These are phyloP conservation scores for Brachypterus glaber DNA, from an alignment of 2,888 invertebrate genomes.

Conservation along the genomic window DNA sequence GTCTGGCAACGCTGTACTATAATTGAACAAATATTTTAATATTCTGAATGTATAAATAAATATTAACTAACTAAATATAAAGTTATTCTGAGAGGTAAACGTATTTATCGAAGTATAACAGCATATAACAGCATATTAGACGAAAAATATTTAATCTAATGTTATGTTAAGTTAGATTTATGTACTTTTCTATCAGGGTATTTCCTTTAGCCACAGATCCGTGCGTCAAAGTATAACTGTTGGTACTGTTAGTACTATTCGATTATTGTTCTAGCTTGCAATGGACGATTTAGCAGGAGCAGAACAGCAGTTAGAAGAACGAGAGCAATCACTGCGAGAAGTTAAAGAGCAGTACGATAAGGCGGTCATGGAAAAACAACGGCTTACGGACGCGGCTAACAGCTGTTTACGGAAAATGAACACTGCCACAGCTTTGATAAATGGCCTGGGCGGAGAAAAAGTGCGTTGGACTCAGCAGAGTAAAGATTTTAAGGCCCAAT, in stretches of 20 bases:
- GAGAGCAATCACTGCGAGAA: constrained; percentile 79
- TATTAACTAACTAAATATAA: no score
- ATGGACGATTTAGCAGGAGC: constrained; percentile 84
- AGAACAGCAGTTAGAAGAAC: constrained; percentile 79
- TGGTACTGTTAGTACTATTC: no score
- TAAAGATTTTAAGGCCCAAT: constrained; percentile 83
- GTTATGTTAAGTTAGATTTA: no score
- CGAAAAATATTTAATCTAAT: no score
- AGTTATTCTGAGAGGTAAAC: no score
- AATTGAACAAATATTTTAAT: no score
- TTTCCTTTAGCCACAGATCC: background rate
- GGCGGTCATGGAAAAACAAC: constrained; percentile 87
- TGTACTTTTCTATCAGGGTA: no score
- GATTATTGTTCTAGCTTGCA: constrained; percentile 56
- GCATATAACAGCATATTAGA: no score
- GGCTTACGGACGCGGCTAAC: constrained; percentile 86
- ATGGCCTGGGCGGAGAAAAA: constrained; percentile 88
- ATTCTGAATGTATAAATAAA: no score
- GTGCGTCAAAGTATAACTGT: constrained; percentile 4
- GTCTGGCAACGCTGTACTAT: no score
- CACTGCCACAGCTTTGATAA: constrained; percentile 89
- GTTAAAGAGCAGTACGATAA: constrained; percentile 90
- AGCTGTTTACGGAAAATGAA: constrained; percentile 92
- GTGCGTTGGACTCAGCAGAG: constrained; percentile 89
- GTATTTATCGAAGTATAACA: no score